Base-by-base conservation (phyloP, 2,797 vertebrate genomes). In the Mus caroli region DNA sequence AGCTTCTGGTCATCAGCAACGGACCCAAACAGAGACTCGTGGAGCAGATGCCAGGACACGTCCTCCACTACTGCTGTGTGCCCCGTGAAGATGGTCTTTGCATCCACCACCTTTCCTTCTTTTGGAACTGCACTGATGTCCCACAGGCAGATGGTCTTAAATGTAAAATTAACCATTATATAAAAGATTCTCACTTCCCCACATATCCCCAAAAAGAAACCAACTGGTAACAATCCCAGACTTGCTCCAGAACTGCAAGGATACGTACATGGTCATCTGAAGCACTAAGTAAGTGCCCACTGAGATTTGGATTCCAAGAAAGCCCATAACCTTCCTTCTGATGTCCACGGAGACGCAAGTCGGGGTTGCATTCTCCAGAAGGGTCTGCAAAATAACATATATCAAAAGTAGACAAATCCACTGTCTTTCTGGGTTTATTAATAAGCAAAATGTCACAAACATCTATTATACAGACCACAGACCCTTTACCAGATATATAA, bases 281-380 rank as follows among this genome's bases (percentile, higher is more conserved):
- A 78, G 99, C 99, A 97, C 99, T 99, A 58, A 99, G 99, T 94
- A 99, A 98, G 93, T 99, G 99, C 92, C 99, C 99, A 1, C 99
- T 99, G 94, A 99, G 99, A 98, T 99, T 99, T 37, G 99, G 99
- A 98, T 99, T 99, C 99, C 99, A 99, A 20, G 99, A 99, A 58
- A 99, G 98, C 31, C 99, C 99, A 2, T 99, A 99, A 0, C 99
- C 99, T 98, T 99, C 99, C 96, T 99, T 99, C 98, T 99, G 99
- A 98, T 99, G 99, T 40, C 99, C 99, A 96, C 99, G 99, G 28
- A 99, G 98, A 56, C 99, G 99, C 84, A 99, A 98, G 80, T 99
- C 99, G 3, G 99, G 99, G 96, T 99, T 99, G 97, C 99, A 99
- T 97, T 99, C 99, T 37, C 99, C 99, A 97, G 99, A 99, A 31